A percentile compares a stretch with the other conserved stretches of the same genome.
Evolutionary conservation across 2,888 invertebrate genomes (phyloP).

Genomic region (Polylopha cassiicola): DNA sequence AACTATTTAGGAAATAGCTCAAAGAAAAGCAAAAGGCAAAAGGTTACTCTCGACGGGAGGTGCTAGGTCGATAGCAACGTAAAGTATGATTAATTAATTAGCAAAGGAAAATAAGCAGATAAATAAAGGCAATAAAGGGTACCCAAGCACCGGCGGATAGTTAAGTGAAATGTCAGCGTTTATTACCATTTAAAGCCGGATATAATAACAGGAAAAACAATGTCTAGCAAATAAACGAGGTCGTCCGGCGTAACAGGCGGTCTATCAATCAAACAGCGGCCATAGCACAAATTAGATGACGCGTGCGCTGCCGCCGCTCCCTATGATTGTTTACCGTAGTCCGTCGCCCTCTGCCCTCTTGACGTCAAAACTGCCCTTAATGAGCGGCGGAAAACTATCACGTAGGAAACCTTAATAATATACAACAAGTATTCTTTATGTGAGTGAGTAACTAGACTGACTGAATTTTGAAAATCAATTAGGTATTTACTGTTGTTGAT

Average conservation of each 20-base stretch:
- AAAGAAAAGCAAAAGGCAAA: too few relatives aligned
- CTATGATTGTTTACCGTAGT: slow-evolving; percentile 41
- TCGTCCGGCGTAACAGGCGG: slow-evolving; percentile 61
- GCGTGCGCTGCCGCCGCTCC: slow-evolving; percentile 64
- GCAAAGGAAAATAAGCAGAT: slow-evolving; percentile 4
- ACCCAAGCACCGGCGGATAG: slow-evolving; percentile 4
- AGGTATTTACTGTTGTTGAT: too few relatives aligned
- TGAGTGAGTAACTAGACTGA: too few relatives aligned
- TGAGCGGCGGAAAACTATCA: slow-evolving; percentile 41
- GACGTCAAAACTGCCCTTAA: slow-evolving; percentile 50
- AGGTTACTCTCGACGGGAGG: too few relatives aligned
- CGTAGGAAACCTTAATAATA: slow-evolving; percentile 19
- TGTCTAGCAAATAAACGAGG: slow-evolving; percentile 51
- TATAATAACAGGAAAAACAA: slow-evolving; percentile 49
- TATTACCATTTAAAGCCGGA: slow-evolving; percentile 31
- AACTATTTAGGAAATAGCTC: too few relatives aligned
- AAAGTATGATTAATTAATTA: too few relatives aligned
- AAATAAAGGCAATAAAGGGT: slow-evolving; percentile 9
- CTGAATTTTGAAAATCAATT: slow-evolving; percentile 10
- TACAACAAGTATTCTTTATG: slow-evolving; percentile 1
- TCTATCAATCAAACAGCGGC: slow-evolving; percentile 63
- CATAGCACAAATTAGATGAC: slow-evolving; percentile 54
- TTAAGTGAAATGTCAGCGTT: slow-evolving; percentile 21
- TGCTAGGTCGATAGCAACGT: too few relatives aligned
- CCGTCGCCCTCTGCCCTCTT: slow-evolving; percentile 39